phyloP scores from a whole-genome alignment of 2,113 vertebrate genomes.

The Chamaea fasciata region DNA sequence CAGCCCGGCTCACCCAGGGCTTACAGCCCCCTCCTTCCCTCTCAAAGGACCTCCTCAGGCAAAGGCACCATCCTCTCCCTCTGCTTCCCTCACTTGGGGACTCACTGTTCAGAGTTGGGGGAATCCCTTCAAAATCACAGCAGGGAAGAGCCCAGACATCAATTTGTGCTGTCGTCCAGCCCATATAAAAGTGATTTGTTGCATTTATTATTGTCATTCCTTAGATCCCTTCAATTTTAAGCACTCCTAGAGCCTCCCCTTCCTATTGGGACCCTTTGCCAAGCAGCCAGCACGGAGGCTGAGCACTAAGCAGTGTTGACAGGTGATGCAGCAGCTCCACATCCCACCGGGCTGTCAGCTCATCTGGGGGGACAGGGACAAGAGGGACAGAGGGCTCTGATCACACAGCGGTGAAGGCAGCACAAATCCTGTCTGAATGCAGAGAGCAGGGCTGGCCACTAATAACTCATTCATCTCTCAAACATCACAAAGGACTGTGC shows the following conservation, averaged over 20 bases:
- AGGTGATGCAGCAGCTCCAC: not conserved
- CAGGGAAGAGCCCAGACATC: not conserved
- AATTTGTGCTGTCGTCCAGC: not conserved
- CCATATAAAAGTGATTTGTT: not conserved
- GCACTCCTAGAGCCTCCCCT: not conserved
- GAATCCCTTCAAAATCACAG: not conserved
- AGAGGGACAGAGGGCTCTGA: not conserved
- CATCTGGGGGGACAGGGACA: not conserved
- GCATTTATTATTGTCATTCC: not conserved
- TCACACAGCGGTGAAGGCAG: not conserved
- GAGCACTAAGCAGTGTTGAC: not conserved
- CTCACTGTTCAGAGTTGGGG: not conserved
- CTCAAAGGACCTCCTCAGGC: conserved; percentile 5
- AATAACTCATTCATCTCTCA: not conserved
- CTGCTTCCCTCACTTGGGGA: not conserved
- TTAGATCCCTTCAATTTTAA: not conserved
- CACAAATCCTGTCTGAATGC: not conserved
- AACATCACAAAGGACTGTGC: not conserved
- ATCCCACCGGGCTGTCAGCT: not conserved
- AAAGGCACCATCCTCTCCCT: conserved; percentile 1
- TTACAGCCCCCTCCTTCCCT: not conserved
- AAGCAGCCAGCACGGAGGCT: not conserved
- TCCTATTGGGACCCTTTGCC: not conserved
- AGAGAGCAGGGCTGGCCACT: not conserved
- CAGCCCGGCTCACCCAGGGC: not conserved